phyloP scores from a whole-genome alignment of 2,113 vertebrate species.

The Leucoraja erinaceus region DNA sequence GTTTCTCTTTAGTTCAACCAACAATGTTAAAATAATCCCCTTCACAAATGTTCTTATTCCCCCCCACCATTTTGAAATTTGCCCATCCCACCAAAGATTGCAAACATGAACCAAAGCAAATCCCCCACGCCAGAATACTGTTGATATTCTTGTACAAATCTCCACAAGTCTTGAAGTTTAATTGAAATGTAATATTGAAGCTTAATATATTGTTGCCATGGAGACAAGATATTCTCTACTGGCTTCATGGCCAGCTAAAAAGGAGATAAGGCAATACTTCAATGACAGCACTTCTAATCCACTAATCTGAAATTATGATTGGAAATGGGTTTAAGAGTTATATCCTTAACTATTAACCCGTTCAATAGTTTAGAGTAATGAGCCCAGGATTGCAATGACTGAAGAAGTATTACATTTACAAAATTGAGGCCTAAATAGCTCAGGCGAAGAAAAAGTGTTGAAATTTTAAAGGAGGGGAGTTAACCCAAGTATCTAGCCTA shows the following conservation, averaged over 20 bases:
- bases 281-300: neutral
- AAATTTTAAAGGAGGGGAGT: too few species aligned
- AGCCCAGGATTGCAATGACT: neutral
- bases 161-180: neutral
- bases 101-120: neutral
- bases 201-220: neutral
- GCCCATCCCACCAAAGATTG: neutral
- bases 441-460: too few species aligned
- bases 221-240: neutral
- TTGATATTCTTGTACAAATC: neutral
- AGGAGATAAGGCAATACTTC: neutral
- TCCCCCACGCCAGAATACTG: neutral
- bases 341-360: neutral
- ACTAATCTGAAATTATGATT: constrained; percentile 7
- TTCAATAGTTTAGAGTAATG: neutral
- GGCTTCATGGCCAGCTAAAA: neutral
- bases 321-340: neutral
- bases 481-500: too few species aligned
- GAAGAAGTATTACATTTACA: too few species aligned
- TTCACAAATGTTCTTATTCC: neutral
- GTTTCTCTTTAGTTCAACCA: neutral
- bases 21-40: neutral
- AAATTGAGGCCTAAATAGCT: neutral
- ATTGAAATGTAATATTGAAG: neutral
- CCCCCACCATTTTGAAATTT: neutral